phyloP scores from a whole-genome alignment of 2,797 vertebrate genomes.

The Cyclura pinguis region DNA sequence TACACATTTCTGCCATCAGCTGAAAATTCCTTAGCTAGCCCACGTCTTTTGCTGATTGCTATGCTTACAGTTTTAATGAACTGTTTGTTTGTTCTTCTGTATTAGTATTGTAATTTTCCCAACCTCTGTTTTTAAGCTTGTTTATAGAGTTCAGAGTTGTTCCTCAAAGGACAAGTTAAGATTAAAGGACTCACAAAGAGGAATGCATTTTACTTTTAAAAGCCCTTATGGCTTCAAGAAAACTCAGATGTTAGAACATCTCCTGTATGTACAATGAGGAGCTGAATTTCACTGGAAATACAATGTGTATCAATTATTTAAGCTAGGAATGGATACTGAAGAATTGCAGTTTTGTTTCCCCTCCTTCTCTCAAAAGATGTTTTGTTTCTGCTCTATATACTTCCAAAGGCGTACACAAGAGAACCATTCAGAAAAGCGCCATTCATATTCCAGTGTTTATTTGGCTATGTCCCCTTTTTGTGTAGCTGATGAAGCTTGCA shows the following conservation, averaged over 20 bases:
- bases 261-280: slow-evolving; percentile 16
- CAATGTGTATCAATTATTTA: slow-evolving; percentile 40
- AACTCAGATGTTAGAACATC: not conserved
- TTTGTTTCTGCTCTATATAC: slow-evolving; percentile 59
- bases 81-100: too few species aligned
- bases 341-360: slow-evolving; percentile 59
- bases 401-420: slow-evolving; percentile 54
- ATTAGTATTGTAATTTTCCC: too few species aligned
- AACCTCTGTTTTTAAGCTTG: too few species aligned
- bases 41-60: not conserved
- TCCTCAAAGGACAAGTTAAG: not conserved
- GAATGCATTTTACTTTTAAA: not conserved
- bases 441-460: slow-evolving; percentile 58
- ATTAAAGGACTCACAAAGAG: not conserved
- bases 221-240: not conserved
- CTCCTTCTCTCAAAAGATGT: slow-evolving; percentile 56
- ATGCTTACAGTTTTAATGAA: not conserved
- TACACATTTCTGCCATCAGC: not conserved
- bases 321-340: slow-evolving; percentile 38
- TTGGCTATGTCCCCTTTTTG: slow-evolving; percentile 54
- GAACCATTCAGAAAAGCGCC: slow-evolving; percentile 59
- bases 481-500: slow-evolving; percentile 14
- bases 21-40: not conserved
- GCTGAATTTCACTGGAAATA: slow-evolving; percentile 43
- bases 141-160: not conserved